Base-by-base conservation (phyloP, 2,888 invertebrate genomes). In the Synanthedon myopaeformis region DNA sequence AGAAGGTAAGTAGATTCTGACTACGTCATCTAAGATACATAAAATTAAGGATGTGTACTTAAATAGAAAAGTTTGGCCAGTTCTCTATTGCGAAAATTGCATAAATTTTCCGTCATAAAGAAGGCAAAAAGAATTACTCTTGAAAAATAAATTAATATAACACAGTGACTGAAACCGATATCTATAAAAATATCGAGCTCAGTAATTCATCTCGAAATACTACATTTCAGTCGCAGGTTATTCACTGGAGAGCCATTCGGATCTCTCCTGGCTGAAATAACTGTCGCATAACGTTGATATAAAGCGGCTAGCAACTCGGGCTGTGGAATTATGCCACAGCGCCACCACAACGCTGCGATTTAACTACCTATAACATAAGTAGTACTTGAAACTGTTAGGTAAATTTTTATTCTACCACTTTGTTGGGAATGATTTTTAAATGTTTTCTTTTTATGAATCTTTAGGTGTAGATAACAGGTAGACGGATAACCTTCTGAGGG, bases 261-360 rank as follows among this genome's bases (percentile, higher is more conserved):
- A 63, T 69, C 69, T 71, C 72, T 63, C 69, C 58, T 60, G 72
- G 62, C 75, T 78, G 76, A 76, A 78, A 81, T 82, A 82, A 81
- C 80, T 79, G 82, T 80, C 82, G 72, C 74, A 76, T 74, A 76
- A 74, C 70, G 71, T 69, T 82, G 77, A 82, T 79, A 78, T 79
- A 80, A 68, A 65, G 67, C 64, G 65, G 65, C 58, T 58, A 58
- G 52, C 55, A 51, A 54, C 48, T 56, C 70, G 71, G 70, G 69
- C 72, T 67, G 67, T 64, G 65, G 58, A 60, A 63, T 64, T 63
- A 61, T 58, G 57, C 58, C 58, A 52, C 49, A 19, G 19, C 50
- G 14, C 8, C 19, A 50, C 50, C 45, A n/a, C 56, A 52, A 58
- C 58, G 56, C 54, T 42, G 51, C 60, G 62, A 41, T 58, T 60